Evolutionary conservation across 2,113 vertebrate species (phyloP), one percentile per base, ranked within the genome.

Genomic region (Cheirogaleus medius): DNA sequence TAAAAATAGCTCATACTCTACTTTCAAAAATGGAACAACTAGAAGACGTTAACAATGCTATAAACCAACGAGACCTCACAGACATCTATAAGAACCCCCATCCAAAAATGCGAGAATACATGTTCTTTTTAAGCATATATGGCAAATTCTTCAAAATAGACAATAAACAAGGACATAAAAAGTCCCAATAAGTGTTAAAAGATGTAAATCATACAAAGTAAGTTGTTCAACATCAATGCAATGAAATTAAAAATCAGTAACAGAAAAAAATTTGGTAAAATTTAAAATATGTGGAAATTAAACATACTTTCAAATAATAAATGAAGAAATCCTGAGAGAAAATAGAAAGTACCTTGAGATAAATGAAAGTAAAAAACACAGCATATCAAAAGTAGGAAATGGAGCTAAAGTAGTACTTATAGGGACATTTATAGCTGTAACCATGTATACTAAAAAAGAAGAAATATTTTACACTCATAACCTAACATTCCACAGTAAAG

Each of bases 41-140:
- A 56, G 54, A 56, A 56, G 54, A 56, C 54, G 8, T 56, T 56
- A 56, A 56, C 18, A 21, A 56, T 21, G 8, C 54, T 56, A 56
- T 54, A 56, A 56, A 56, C 54, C 54, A 56, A 56, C 20, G 20
- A 56, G 54, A 56, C 54, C 20, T 56, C 18, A 56, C 5, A 68
- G 17, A 3, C 4, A 1, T 27, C 83, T 20, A 3, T 0, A 6
- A 29, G 13, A 58, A 34, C 18, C 8, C 14, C 15, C 52, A 27
- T 1, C 1, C 18, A 21, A 12, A 12, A 21, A 10, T 1, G 52
- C 5, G 34, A 49, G 5, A 25, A 4, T 11, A 14, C 14, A 39
- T 18, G 17, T 52, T 60, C 58, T 58, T 60, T 11, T 34, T 34
- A 73, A 71, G 23, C 18, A 32, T 1, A 74, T n/a, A 0, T 4